A percentile compares a stretch with the other conserved stretches of the same genome.
Conservation (phyloP, 2,113 vertebrate genomes). For the Poeciliopsis retropinna region DNA sequence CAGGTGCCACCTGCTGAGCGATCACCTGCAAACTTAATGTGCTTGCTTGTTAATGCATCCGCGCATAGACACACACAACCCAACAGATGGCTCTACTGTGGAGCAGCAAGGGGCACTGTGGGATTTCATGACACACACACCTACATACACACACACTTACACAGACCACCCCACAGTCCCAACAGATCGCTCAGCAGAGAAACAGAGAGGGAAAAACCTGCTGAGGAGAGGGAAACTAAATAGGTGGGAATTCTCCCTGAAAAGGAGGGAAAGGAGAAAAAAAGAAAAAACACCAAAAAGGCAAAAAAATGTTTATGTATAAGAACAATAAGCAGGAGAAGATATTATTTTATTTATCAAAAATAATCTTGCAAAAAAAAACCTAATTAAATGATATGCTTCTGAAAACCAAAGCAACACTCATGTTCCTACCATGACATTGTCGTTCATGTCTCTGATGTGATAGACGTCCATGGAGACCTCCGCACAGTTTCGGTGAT, state of each 20-base stretch:
- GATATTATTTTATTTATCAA: neutral
- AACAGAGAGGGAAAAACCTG: slow-evolving; percentile 72
- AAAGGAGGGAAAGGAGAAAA: slow-evolving; percentile 68
- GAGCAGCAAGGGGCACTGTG: slow-evolving; percentile 51
- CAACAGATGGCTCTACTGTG: slow-evolving; percentile 57
- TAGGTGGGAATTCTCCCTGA: slow-evolving; percentile 72
- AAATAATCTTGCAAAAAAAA: neutral
- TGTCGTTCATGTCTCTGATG: slow-evolving; percentile 87
- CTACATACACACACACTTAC: slow-evolving; percentile 9
- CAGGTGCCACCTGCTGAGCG: slow-evolving; percentile 1
- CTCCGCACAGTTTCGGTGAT: slow-evolving; percentile 70
- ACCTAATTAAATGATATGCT: no score
- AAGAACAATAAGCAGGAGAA: neutral
- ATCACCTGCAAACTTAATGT: slow-evolving; percentile 26
- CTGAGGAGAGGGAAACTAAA: slow-evolving; percentile 73
- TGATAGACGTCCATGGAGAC: slow-evolving; percentile 91
- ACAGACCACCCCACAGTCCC: slow-evolving; percentile 38
- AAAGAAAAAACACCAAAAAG: neutral
- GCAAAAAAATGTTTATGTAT: neutral
- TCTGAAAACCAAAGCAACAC: neutral
- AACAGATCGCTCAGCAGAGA: slow-evolving; percentile 53
- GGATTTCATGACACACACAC: slow-evolving; percentile 56
- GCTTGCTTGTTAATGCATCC: slow-evolving; percentile 5
- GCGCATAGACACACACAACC: slow-evolving; percentile 15
- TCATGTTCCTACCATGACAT: slow-evolving; percentile 87